phyloP scores from a whole-genome alignment of 2,797 vertebrate species.

The Mallotus villosus region DNA sequence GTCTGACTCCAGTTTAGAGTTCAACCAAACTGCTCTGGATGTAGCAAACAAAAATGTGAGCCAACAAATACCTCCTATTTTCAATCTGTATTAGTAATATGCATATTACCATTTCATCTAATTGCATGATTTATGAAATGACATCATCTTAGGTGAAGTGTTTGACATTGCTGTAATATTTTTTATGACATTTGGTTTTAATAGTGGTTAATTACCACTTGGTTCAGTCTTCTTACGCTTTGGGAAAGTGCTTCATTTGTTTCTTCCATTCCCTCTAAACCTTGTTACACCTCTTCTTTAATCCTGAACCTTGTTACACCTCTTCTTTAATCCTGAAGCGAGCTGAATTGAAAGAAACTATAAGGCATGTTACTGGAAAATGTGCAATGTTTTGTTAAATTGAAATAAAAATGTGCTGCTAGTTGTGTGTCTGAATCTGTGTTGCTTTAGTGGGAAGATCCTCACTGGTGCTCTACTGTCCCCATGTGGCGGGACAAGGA shows the following conservation, averaged over 20 bases:
- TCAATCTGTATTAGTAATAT: conserved; percentile 56
- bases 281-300: conserved; percentile 27
- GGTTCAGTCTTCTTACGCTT: conserved; percentile 36
- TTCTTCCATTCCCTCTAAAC: conserved; percentile 50
- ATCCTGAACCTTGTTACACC: conserved; percentile 37
- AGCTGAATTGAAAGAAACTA: conserved; percentile 58
- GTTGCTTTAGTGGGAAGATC: not conserved
- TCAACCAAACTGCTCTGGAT: conserved; percentile 71
- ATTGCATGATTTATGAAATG: conserved; percentile 76
- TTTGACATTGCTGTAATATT: conserved; percentile 70
- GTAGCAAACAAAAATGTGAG: conserved; percentile 68
- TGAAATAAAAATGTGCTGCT: conserved; percentile 78
- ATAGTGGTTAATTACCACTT: conserved; percentile 44
- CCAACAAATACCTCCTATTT: conserved; percentile 73
- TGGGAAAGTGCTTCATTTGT: conserved; percentile 59
- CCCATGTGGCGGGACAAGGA: conserved; percentile 61
- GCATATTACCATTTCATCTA: conserved; percentile 54
- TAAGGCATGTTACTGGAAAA: conserved; percentile 77
- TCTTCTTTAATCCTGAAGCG: conserved; percentile 37
- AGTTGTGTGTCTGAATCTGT: conserved; percentile 19
- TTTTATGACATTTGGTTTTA: conserved; percentile 62
- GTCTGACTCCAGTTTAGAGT: conserved; percentile 63
- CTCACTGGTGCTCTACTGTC: conserved; percentile 55
- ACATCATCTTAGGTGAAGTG: conserved; percentile 69
- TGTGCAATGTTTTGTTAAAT: conserved; percentile 72